Evolutionary conservation across 2,797 vertebrate genomes (phyloP), one percentile per base, ranked within the genome.

Genomic region (Gambelia wislizenii): DNA sequence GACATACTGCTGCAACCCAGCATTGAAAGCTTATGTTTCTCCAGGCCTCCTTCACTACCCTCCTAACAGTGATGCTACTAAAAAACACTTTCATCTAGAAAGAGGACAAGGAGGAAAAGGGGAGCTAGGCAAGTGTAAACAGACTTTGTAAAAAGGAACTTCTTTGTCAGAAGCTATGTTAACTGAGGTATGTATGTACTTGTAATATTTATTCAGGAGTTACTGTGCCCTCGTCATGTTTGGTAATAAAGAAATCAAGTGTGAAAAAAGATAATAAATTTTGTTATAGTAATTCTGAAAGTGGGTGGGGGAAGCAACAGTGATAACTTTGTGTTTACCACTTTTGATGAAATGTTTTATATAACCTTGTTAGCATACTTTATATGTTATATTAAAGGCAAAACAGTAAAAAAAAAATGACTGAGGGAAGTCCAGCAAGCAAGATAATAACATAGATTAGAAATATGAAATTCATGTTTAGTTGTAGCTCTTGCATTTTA

Each of bases 361-460:
- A 77, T 44, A 33, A 30, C 8, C 16, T 6, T 61, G 30, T 76
- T 61, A 42, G 44, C 56, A 76, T 61, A 47, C 22, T 77, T 47
- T n/a, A 85, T 33, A 76, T 56, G 64, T 76, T 47, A 30, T 85
- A n/a, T 44, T 85, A 16, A 30, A 85, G 76, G n/a, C n/a, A 14
- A 84, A 87, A 87, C 70, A 88, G 33, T 30, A 92, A 92, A 91
- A 78, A 67, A 70, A 22, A 67, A 67, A 67, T 30, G 77, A 77
- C 89, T 83, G 47, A 54, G 36, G 92, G 64, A 92, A 90, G 30
- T 90, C 83, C 79, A 84, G 90, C 87, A 78, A 75, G 59, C 85
- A 61, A 88, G 91, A 95, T 94, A 95, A 93, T 91, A 91, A 89
- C 6, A 91, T 87, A 86, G 93, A 77, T 87, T 89, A 89, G 84